Base-by-base conservation (phyloP, 2,888 invertebrate genomes). In the Leptothorax acervorum region DNA sequence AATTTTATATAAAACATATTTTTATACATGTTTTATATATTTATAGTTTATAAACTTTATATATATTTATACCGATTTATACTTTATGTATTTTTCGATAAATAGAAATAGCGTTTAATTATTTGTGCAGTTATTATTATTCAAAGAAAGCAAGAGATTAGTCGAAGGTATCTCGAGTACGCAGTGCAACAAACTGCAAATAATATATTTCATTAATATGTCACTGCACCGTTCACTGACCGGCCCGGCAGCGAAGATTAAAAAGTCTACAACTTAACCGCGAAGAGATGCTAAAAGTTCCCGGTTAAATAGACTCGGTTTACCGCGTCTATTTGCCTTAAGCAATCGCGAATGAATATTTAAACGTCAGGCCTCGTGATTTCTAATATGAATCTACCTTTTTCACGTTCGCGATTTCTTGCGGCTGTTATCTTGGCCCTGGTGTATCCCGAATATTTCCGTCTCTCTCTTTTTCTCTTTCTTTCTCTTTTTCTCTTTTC, bases 321-420 rank as follows among this genome's bases (percentile, higher is more conserved):
- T 85, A 85, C 78, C 45, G 73, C 23, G 53, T 82, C 51, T 48
- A 51, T 57, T 55, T 70, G 28, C 63, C 62, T 87, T 73, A 82
- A 90, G 82, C 78, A 83, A 70, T 42, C 53, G 55, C 79, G 82
- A 74, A 85, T 91, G 90, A 91, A 91, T 91, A 91, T 86, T 91
- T 90, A 88, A 90, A 48, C 45, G 84, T 68, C 78, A n/a, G 31
- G 76, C 83, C 70, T 85, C 81, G 85, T 82, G 87, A 90, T 90
- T 92, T 82, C 88, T 91, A 88, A 87, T 89, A 82, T 82, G 66
- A 66, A 74, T 65, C 75, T 51, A 31, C 39, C 78, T 83, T 78
- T 85, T 88, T 75, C 76, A 71, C 57, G 45, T 68, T 81, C 15
- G 53, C 76, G 35, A 53, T n/a, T 60, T 76, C 66, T 75, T 60